Base-by-base conservation (phyloP, 2,797 vertebrate genomes). In the Paguma larvata region DNA sequence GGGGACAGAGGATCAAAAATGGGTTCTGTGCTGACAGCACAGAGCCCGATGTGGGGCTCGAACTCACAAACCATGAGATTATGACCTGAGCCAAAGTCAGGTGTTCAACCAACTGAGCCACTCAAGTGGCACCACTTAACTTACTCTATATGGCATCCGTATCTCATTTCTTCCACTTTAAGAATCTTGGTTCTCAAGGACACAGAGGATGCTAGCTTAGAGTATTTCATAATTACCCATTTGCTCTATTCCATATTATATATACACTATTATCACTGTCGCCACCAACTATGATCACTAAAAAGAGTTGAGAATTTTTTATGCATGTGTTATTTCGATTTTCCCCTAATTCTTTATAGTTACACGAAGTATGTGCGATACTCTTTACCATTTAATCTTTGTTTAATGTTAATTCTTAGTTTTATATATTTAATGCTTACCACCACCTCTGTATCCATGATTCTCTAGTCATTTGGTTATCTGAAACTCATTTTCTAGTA, bases 391-490 rank as follows among this genome's bases (percentile, higher is more conserved):
- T n/a, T 85, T 73, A 91, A 59, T 23, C 19, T 44, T 91, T 41
- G 79, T 41, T 75, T 93, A 75, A 30, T 80, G 48, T 72, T 73
- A 79, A 72, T 32, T 90, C 23, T 85, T 79, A 59, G 80, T 94
- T 91, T 63, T 94, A 15, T 56, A n/a, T 51, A 89, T 56, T 34
- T 67, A 62, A 62, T 38, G 46, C 10, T 96, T 41, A 67, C 13
- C 16, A 30, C 12, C 19, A 7, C 83, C 41, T 94, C 53, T 77
- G 27, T 59, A 44, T 68, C 48, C 65, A 7, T 44, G 51, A 34
- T 56, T 65, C 16, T 15, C 18, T 65, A 27, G 30, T 34, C n/a
- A 3, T 48, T 51, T 78, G 62, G 11, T 85, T 62, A 1, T 68
- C 53, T 73, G 34, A 91, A 91, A 62, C 13, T 72, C 63, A 82